A percentile compares a stretch with the other conserved stretches of the same genome.
Conservation (phyloP, 2,113 vertebrate species). For the Diglossa brunneiventris region DNA sequence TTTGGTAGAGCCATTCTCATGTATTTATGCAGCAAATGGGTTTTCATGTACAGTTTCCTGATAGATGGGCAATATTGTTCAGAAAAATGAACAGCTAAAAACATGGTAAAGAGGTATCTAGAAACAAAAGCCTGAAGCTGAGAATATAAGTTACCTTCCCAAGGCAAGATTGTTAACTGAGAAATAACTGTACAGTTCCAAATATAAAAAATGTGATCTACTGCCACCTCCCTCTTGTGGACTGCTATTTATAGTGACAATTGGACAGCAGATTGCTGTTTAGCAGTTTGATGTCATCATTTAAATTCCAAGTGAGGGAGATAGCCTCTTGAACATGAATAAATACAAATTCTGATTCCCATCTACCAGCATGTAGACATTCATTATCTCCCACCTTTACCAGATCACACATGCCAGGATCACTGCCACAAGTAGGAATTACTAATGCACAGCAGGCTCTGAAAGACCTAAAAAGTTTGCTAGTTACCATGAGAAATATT, state of each 20-base stretch:
- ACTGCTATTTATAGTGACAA: conserved; percentile 9
- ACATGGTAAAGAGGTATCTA: background rate
- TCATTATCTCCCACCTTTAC: background rate
- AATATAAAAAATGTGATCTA: background rate
- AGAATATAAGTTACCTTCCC: background rate
- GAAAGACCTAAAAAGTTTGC: conserved; percentile 20
- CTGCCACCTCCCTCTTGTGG: background rate
- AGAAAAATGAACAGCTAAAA: background rate
- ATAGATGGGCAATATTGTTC: background rate
- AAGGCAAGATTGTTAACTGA: background rate
- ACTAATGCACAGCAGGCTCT: background rate
- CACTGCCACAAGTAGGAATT: background rate
- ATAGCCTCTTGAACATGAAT: background rate
- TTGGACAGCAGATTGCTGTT: background rate
- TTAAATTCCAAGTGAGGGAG: background rate
- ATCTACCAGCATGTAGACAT: background rate
- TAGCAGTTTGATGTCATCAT: background rate
- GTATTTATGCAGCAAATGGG: background rate
- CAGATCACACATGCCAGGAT: background rate
- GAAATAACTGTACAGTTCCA: background rate
- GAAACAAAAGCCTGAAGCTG: conserved; percentile 4
- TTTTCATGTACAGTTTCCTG: background rate
- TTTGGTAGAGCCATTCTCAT: background rate
- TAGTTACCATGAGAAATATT: conserved; percentile 44
- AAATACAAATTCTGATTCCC: background rate